phyloP scores from a whole-genome alignment of 1,140 invertebrate species.

The Glossosoma conforme region DNA sequence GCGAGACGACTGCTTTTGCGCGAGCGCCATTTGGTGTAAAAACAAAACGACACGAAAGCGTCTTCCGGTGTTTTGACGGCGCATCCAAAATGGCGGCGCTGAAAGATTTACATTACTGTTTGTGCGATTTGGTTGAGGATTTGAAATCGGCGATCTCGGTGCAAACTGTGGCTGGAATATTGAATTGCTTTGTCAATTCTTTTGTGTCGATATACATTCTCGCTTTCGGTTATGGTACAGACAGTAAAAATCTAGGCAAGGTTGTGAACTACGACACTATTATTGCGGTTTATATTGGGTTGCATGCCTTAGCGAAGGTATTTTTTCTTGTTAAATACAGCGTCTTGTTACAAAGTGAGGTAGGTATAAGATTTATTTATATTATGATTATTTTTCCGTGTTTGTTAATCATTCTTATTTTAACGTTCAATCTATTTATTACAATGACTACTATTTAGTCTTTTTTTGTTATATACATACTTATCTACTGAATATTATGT shows the following conservation, averaged over 20 bases:
- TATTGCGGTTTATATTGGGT: background rate
- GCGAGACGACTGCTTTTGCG: background rate
- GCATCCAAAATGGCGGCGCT: background rate
- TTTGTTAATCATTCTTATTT: no score
- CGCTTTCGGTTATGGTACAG: background rate
- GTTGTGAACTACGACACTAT: background rate
- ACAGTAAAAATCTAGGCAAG: background rate
- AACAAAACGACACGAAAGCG: background rate
- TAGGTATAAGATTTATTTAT: background rate
- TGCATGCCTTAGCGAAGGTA: no score
- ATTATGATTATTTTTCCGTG: background rate
- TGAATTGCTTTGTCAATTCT: constrained; percentile 1
- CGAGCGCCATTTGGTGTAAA: background rate
- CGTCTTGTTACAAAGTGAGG: background rate
- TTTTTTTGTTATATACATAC: no score
- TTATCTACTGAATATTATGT: no score
- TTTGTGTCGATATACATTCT: background rate
- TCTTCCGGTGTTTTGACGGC: background rate
- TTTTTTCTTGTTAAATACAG: background rate
- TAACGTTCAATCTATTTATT: no score
- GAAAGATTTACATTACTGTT: background rate
- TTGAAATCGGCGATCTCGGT: background rate
- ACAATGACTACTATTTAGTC: no score
- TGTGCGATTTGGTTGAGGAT: background rate
- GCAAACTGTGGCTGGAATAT: background rate